phyloP scores from a whole-genome alignment of 2,888 invertebrate genomes.

The Choristoneura rosaceana region DNA sequence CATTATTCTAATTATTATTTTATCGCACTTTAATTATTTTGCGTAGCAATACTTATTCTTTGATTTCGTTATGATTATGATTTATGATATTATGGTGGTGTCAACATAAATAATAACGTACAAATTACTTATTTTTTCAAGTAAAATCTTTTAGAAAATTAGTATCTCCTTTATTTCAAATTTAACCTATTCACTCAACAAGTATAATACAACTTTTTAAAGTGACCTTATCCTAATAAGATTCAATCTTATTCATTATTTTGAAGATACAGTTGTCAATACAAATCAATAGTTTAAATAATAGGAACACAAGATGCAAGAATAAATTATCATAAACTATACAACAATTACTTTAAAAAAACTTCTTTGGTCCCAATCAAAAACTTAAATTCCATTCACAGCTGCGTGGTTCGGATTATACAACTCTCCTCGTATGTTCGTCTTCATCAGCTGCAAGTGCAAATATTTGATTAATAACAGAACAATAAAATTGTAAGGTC shows the following conservation, averaged over 20 bases:
- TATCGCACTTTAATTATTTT: slow-evolving; percentile 6
- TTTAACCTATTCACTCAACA: background rate
- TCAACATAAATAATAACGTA: slow-evolving; percentile 20
- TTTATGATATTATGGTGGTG: slow-evolving; percentile 31
- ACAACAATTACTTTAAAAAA: background rate
- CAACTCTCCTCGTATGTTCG: slow-evolving; percentile 73
- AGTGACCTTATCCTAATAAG: background rate
- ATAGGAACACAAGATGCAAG: background rate
- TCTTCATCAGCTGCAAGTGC: slow-evolving; percentile 75
- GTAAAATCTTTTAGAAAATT: background rate
- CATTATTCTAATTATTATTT: background rate
- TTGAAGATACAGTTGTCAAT: background rate
- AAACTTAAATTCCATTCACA: slow-evolving; percentile 15
- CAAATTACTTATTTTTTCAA: slow-evolving; percentile 29
- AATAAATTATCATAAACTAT: background rate
- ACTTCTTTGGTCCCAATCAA: background rate
- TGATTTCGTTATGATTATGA: slow-evolving; percentile 15
- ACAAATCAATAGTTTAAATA: background rate
- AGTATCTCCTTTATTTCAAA: slow-evolving; percentile 6
- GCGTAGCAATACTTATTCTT: slow-evolving; percentile 16
- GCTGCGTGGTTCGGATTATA: slow-evolving; percentile 58
- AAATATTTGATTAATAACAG: slow-evolving; percentile 15
- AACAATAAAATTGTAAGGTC: background rate
- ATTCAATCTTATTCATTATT: background rate
- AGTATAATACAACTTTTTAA: background rate